Evolutionary conservation across 2,113 vertebrate genomes (phyloP), one percentile per base, ranked within the genome.

Genomic region (Clarias batrachus): DNA sequence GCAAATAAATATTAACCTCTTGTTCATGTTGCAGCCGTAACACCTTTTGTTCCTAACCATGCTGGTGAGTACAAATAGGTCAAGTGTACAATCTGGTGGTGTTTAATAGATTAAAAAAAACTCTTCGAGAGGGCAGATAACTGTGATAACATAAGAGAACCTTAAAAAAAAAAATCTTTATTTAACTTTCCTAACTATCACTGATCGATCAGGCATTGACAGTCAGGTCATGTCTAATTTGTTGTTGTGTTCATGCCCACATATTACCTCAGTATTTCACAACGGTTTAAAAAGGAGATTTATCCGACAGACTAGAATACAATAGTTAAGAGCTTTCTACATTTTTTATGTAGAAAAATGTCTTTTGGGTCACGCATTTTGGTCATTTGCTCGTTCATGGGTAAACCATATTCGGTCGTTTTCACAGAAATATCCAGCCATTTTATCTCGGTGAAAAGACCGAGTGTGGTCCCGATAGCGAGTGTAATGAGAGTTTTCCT

Each of bases 401-500:
- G 11, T 85, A 52, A 82, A 74, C 79, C 41, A n/a, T 25, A 60
- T 76, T 83, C 19, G 30, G 52, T 37, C 27, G 17, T 54, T 78
- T 89, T 73, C 33, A 79, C 91, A 60, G 87, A 86, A 89, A 91
- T 90, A 91, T 92, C 91, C 56, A 71, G 25, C 56, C 63, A 74
- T 52, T 70, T 74, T 83, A 86, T 87, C 77, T 81, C 37, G 33
- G 68, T 86, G 74, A 60, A 86, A 84, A 86, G 82, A 25, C 56
- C 59, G n/a, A 56, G 88, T 37, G 54, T 57, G 80, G 30, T 85
- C 71, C 76, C 30, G 80, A 86, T 83, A 54, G 78, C 86, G 88
- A 89, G 91, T 90, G 90, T 93, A 94, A 94, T 93, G 92, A 94
- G 92, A 93, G 89, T 56, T 84, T 85, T 86, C 63, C 60, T 82